Evolutionary conservation across 92 coral and sea anemone species (phyloP).

Genomic region (Epizoanthus stellaris): DNA sequence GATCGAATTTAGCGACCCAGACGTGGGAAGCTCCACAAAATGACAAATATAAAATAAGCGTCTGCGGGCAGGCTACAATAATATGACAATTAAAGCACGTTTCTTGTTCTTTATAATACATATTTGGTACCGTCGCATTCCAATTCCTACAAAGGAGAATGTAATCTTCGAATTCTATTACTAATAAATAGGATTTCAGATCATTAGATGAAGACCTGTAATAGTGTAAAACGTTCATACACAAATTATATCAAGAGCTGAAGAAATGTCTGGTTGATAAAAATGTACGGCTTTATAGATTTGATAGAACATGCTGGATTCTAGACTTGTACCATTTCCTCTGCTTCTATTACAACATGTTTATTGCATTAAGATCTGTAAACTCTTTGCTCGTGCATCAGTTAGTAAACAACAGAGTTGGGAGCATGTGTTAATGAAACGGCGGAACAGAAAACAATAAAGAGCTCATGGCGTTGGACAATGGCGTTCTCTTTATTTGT

Average conservation of each 20-base stretch:
- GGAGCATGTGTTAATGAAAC: constrained; percentile 13
- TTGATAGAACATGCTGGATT: not conserved
- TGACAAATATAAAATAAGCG: no score
- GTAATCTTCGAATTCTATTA: not conserved
- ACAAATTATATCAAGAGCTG: not conserved
- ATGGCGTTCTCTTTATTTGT: constrained; percentile 3
- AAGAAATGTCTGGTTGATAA: not conserved
- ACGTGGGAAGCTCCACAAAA: not conserved
- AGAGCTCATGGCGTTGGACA: not conserved
- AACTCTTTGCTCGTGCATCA: not conserved
- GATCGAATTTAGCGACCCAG: no score
- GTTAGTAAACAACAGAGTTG: not conserved
- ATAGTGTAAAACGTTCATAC: not conserved
- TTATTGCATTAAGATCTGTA: not conserved
- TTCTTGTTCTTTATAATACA: not conserved
- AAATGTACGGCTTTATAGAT: not conserved
- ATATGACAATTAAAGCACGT: constrained; percentile 1
- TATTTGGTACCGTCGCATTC: not conserved
- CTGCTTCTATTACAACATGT: not conserved
- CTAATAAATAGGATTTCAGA: not conserved
- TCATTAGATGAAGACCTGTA: not conserved
- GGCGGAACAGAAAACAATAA: constrained; percentile 1
- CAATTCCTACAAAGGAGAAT: not conserved
- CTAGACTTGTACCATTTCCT: not conserved
- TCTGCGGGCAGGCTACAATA: no score